Conservation (phyloP, 2,113 vertebrate species). For the Stegastes partitus region DNA sequence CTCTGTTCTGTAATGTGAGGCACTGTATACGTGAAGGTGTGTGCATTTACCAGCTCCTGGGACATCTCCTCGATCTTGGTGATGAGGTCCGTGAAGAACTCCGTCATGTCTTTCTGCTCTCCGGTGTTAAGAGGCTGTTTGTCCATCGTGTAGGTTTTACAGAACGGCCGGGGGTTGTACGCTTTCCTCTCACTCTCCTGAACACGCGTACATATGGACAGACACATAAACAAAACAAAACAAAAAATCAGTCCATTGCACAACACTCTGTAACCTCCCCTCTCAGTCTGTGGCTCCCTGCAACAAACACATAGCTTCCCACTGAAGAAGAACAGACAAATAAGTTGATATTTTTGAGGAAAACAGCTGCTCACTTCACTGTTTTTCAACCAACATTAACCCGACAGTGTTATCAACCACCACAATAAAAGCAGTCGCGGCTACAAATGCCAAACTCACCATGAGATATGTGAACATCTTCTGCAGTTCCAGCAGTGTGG, state of each 20-base stretch:
- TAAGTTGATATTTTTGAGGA: no score
- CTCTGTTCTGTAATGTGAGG: no score
- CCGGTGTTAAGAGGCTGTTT: constrained; percentile 98
- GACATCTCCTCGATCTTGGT: constrained; percentile 99
- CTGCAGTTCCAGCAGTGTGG: constrained; percentile 96
- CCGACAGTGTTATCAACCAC: no score
- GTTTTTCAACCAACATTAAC: no score
- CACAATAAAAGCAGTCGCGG: no score
- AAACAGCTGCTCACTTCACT: no score
- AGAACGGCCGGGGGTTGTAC: constrained; percentile 97
- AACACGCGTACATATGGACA: neutral
- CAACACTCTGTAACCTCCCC: neutral
- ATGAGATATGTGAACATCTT: constrained; percentile 99
- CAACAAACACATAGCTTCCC: no score
- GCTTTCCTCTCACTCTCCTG: constrained; percentile 99
- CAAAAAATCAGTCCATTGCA: neutral
- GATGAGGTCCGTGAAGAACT: constrained; percentile 99
- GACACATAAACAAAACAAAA: neutral
- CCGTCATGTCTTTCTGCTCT: constrained; percentile 99
- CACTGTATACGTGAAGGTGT: neutral
- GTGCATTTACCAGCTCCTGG: constrained; percentile 90
- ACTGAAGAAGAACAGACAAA: no score
- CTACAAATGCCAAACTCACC: constrained; percentile 79
- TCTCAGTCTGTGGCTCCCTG: neutral
- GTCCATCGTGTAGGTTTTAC: constrained; percentile 99